phyloP scores from a whole-genome alignment of 2,797 vertebrate genomes.

The Hippoglossus hippoglossus region DNA sequence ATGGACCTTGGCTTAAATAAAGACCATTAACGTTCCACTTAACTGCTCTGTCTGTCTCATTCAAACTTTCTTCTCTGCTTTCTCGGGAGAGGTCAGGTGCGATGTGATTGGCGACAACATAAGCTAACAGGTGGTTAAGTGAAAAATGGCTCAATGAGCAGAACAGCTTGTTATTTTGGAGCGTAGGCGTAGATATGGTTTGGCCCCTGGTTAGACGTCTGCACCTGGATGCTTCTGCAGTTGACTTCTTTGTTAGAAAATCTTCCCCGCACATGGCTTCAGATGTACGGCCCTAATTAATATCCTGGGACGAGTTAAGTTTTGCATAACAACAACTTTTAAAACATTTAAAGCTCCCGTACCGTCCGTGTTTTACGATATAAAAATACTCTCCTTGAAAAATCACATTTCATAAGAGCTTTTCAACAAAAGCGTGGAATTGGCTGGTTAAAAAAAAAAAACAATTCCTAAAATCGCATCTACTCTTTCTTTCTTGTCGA shows the following conservation, averaged over 20 bases:
- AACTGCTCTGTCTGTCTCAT: conserved; percentile 9
- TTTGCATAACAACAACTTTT: neutral
- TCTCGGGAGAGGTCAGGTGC: conserved; percentile 27
- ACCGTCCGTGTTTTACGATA: neutral
- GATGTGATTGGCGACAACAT: conserved; percentile 22
- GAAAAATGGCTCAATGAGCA: conserved; percentile 14
- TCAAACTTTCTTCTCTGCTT: conserved; percentile 24
- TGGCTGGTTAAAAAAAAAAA: too few species aligned
- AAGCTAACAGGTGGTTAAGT: conserved; percentile 44
- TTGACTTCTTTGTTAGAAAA: conserved; percentile 26
- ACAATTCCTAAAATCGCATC: too few species aligned
- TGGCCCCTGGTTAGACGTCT: conserved; percentile 6
- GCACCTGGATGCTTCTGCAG: conserved; percentile 25
- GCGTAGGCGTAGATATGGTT: neutral
- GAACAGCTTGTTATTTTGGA: conserved; percentile 16
- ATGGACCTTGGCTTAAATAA: conserved; percentile 53
- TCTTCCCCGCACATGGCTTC: neutral
- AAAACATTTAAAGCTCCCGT: too few species aligned
- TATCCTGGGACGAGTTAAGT: neutral
- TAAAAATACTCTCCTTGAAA: too few species aligned
- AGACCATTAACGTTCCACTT: conserved; percentile 50
- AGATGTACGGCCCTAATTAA: neutral
- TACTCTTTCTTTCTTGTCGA: too few species aligned
- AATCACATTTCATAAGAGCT: too few species aligned
- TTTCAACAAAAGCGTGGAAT: too few species aligned